Conservation (phyloP, 2,113 vertebrate species). For the Propithecus coquereli region DNA sequence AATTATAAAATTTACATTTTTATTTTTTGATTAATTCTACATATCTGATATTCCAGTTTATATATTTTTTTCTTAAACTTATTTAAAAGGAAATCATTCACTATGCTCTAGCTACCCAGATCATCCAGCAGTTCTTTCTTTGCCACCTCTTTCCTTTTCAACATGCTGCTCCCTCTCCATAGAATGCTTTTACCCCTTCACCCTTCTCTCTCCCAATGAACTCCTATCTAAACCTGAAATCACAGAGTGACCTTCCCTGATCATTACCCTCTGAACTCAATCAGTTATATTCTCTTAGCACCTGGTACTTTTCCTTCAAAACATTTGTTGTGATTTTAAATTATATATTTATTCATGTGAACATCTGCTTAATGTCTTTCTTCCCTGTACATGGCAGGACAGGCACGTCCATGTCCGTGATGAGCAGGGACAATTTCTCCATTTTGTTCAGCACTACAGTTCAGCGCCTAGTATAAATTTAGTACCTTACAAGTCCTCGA, state of each 20-base stretch:
- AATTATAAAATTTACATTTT: neutral
- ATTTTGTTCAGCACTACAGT: constrained; percentile 35
- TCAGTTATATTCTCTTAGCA: neutral
- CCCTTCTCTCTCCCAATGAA: neutral
- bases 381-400: neutral
- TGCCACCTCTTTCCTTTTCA: neutral
- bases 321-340: neutral
- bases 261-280: neutral
- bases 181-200: neutral
- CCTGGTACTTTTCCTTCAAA: neutral
- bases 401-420: neutral
- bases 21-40: neutral
- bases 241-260: neutral
- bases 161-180: neutral
- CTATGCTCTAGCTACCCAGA: neutral
- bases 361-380: neutral
- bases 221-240: neutral
- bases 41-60: neutral
- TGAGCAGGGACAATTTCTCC: neutral
- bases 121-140: neutral
- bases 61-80: neutral
- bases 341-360: neutral
- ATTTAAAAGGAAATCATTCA: neutral
- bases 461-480: neutral
- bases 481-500: neutral